Percentiles rank a stretch among this genome's conserved stretches.
phyloP scores from a whole-genome alignment of 2,888 invertebrate species.

The Hypena proboscidalis region DNA sequence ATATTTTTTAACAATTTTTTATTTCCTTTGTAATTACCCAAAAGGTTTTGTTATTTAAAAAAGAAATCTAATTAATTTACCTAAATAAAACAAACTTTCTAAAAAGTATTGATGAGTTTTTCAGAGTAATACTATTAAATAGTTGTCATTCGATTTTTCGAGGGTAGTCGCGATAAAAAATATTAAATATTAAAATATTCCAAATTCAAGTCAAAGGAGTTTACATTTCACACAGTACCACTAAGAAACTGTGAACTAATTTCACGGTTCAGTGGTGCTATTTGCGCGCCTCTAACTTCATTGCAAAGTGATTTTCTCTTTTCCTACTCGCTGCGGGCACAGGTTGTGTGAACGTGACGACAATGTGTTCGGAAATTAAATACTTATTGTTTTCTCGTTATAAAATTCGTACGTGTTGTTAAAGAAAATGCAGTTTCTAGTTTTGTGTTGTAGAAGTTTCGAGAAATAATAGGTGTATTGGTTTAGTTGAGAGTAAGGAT shows the following conservation, averaged over 20 bases:
- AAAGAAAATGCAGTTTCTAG: constrained; percentile 21
- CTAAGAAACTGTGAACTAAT: constrained; percentile 78
- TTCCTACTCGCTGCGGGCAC: constrained; percentile 51
- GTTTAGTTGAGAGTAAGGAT: no score
- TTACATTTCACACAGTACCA: constrained; percentile 66
- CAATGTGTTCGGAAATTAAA: constrained; percentile 44
- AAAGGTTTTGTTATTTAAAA: no score
- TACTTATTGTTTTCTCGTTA: constrained; percentile 38
- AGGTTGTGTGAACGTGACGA: constrained; percentile 58
- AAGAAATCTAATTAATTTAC: no score
- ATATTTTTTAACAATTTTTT: no score
- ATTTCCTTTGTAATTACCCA: no score
- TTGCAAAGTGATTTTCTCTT: constrained; percentile 81
- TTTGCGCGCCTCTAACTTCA: constrained; percentile 77
- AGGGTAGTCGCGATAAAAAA: no score
- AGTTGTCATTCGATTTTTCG: no score
- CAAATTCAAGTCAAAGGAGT: constrained; percentile 57
- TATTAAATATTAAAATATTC: constrained; percentile 31
- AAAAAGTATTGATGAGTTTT: no score
- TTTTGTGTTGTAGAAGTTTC: constrained; percentile 11
- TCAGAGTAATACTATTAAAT: no score
- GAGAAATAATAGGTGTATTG: background rate
- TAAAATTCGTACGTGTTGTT: constrained; percentile 37
- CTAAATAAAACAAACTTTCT: no score
- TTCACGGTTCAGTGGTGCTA: constrained; percentile 79